Conservation (phyloP, 2,888 invertebrate species). For the Abrostola tripartita region DNA sequence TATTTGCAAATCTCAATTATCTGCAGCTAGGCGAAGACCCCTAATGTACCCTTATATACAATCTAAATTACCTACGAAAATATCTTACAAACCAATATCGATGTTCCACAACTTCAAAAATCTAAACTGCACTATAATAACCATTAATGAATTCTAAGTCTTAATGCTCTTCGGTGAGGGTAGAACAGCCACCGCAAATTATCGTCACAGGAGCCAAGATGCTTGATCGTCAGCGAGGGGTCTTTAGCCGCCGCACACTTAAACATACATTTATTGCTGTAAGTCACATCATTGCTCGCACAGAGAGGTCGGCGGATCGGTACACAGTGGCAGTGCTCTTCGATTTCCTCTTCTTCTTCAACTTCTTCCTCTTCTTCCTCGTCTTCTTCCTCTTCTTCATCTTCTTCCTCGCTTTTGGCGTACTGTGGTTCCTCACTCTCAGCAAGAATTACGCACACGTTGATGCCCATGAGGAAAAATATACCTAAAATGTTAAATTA, state of each 20-base stretch:
- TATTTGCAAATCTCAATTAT: too few species aligned
- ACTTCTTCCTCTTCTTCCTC: background rate
- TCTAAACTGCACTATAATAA: too few species aligned
- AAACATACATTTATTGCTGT: slow-evolving; percentile 61
- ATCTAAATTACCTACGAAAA: too few species aligned
- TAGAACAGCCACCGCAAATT: background rate
- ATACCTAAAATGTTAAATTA: background rate
- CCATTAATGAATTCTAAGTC: too few species aligned
- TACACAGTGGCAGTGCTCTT: background rate
- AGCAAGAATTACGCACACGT: background rate
- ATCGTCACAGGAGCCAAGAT: slow-evolving; percentile 7
- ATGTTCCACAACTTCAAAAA: too few species aligned
- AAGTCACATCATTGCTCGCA: slow-evolving; percentile 59
- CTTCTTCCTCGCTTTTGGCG: background rate
- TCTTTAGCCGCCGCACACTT: slow-evolving; percentile 53
- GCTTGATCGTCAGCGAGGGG: slow-evolving; percentile 12
- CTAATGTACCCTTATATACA: too few species aligned
- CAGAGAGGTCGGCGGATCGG: slow-evolving; percentile 19
- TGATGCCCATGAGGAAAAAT: background rate
- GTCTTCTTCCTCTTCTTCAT: background rate
- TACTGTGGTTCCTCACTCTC: background rate
- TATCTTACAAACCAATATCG: too few species aligned
- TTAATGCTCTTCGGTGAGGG: background rate
- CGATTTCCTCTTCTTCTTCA: background rate
- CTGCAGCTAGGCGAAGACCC: too few species aligned